Evolutionary conservation across 2,113 vertebrate species (phyloP), one percentile per base, ranked within the genome.

Genomic region (Nettapus auritus): DNA sequence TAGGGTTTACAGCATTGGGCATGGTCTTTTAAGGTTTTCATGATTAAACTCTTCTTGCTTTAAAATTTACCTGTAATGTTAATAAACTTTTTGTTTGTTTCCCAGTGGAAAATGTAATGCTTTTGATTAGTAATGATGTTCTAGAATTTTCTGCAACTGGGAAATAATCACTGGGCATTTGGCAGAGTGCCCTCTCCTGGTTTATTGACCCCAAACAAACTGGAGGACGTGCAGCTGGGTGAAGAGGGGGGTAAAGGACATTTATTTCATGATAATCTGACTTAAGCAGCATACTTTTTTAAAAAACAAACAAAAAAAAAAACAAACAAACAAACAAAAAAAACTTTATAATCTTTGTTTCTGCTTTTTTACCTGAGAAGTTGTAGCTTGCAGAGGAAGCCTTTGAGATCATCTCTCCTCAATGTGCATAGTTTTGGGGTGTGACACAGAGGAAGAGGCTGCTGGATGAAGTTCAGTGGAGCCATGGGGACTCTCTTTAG

Each of bases 141-240:
- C 62, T 19, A 3, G 10, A n/a, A 25, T 52, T 76, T 82, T 9
- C 71, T 16, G 13, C 12, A 3, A 4, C 9, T 29, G 0, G 0
- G 56, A 67, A 80, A 80, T 18, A 57, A 25, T 9, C 34, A 25
- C 44, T 3, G 19, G 42, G 17, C 19, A 4, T 68, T 71, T 50
- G 62, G 71, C 50, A 74, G 50, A 73, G 68, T 89, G 91, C 64
- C 91, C 77, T 81, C 83, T 95, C 55, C 91, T 90, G 73, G 76
- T 74, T 56, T 40, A 7, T 0, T 59, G 73, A 21, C n/a, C 73
- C 56, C 50, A 31, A 36, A 28, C 86, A 94, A 4, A 25, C 59
- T 44, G 19, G 40, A 68, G 83, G 48, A 23, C 52, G 46, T 59
- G 69, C 82, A 86, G 25, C 57, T 75, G 62, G 15, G 9, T 55